These are phyloP conservation scores for Drosophila triauraria DNA, from an alignment of 1,140 invertebrate species.

Conservation along the genomic window DNA sequence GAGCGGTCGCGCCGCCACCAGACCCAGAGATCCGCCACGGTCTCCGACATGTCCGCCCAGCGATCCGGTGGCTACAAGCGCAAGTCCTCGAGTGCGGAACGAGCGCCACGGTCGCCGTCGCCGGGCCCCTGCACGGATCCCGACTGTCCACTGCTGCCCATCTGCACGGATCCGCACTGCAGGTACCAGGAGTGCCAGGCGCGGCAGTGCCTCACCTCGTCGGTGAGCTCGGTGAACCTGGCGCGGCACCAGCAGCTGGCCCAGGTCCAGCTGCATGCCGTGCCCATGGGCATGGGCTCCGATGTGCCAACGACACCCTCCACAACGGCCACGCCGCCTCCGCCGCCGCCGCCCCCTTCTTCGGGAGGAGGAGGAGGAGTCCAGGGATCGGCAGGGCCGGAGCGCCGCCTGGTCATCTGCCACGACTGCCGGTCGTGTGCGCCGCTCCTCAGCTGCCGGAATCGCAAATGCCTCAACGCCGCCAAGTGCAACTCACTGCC, in stretches of 20 bases:
- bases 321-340: conserved; percentile 72
- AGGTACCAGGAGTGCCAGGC: conserved; percentile 76
- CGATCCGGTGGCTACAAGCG: conserved; percentile 68
- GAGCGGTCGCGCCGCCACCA: conserved; percentile 83
- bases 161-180: conserved; percentile 84
- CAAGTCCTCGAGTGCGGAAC: conserved; percentile 83
- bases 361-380: background rate
- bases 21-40: conserved; percentile 83
- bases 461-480: conserved; percentile 84
- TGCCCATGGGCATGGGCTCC: conserved; percentile 68
- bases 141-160: conserved; percentile 79
- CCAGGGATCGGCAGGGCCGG: conserved; percentile 6
- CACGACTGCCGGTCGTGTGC: conserved; percentile 82
- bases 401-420: conserved; percentile 75
- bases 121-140: conserved; percentile 84
- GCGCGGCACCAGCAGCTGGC: conserved; percentile 78
- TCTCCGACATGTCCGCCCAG: conserved; percentile 79
- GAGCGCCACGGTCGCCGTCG: conserved; percentile 75
- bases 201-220: conserved; percentile 66
- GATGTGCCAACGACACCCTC: conserved; percentile 73
- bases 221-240: conserved; percentile 75
- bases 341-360: conserved; percentile 30
- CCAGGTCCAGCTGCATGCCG: conserved; percentile 79
- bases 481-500: conserved; percentile 85
- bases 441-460: conserved; percentile 77